Evolutionary conservation across 2,113 vertebrate species (phyloP).

Genomic region (Poicephalus meyeri): DNA sequence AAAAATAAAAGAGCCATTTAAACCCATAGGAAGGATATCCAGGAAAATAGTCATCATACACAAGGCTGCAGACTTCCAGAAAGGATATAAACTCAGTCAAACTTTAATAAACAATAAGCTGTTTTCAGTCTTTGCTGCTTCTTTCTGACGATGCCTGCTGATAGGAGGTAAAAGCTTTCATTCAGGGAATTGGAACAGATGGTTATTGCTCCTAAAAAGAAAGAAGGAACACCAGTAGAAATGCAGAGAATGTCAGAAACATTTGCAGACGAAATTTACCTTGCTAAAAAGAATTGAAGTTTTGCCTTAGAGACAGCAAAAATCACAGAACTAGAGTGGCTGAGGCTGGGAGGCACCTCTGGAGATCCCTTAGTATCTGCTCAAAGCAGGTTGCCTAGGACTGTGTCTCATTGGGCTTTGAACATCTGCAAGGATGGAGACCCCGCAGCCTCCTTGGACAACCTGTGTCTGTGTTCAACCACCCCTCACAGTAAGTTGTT

Average conservation of each 20-base stretch:
- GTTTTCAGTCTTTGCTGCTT: background rate
- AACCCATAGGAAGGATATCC: conserved; percentile 4
- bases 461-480: background rate
- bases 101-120: conserved; percentile 32
- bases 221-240: background rate
- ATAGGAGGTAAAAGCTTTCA: conserved; percentile 10
- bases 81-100: conserved; percentile 29
- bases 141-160: background rate
- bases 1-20: background rate
- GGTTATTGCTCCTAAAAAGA: background rate
- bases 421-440: background rate
- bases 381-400: background rate
- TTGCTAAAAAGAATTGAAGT: background rate
- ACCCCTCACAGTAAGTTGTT: background rate
- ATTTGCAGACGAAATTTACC: background rate
- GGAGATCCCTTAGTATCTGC: background rate
- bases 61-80: conserved; percentile 2
- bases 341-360: background rate
- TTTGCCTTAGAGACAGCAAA: background rate
- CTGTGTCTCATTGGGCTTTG: rapidly evolving
- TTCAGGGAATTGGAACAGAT: background rate
- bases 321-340: background rate
- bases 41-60: background rate
- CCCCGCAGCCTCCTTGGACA: background rate
- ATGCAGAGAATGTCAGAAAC: background rate